These are phyloP conservation scores for Pachliopta kotzebuea DNA, from an alignment of 2,888 invertebrate genomes.

Conservation along the genomic window DNA sequence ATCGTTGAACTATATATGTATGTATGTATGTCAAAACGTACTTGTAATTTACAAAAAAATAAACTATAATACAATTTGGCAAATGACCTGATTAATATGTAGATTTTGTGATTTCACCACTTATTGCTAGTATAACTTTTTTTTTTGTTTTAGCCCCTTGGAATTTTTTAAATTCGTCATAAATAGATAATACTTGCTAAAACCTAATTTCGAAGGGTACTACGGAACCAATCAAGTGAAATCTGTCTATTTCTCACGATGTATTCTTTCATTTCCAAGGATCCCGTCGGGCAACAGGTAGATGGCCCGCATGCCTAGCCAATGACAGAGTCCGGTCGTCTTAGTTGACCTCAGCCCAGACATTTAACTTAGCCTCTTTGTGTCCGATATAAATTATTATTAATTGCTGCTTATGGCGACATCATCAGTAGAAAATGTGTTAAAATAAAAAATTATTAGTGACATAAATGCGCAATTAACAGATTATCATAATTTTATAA, in stretches of 20 bases:
- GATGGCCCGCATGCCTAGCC: constrained; percentile 51
- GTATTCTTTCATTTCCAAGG: constrained; percentile 36
- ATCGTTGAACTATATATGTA: not conserved
- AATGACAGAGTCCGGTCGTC: constrained; percentile 45
- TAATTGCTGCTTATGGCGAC: constrained; percentile 30
- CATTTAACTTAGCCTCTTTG: constrained; percentile 35
- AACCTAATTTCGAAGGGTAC: not conserved
- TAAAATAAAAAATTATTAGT: not conserved
- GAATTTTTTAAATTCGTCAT: not conserved
- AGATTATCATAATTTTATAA: not conserved
- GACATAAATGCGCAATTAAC: not conserved
- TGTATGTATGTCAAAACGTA: no score
- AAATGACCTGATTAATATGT: no score
- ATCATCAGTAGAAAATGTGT: not conserved
- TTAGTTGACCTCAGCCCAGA: constrained; percentile 39
- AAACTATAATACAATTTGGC: no score
- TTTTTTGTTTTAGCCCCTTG: no score
- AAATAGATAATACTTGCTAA: not conserved
- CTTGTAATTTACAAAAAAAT: no score
- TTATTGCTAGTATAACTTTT: no score
- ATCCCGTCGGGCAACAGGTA: constrained; percentile 44
- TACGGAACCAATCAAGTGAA: constrained; percentile 27
- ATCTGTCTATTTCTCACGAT: constrained; percentile 29
- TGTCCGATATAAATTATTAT: constrained; percentile 37
- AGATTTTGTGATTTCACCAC: no score